Percentiles rank a stretch among this genome's conserved stretches.
These are phyloP conservation scores for Achatina immaculata DNA, from an alignment of 1,140 invertebrate genomes.

Conservation along the genomic window DNA sequence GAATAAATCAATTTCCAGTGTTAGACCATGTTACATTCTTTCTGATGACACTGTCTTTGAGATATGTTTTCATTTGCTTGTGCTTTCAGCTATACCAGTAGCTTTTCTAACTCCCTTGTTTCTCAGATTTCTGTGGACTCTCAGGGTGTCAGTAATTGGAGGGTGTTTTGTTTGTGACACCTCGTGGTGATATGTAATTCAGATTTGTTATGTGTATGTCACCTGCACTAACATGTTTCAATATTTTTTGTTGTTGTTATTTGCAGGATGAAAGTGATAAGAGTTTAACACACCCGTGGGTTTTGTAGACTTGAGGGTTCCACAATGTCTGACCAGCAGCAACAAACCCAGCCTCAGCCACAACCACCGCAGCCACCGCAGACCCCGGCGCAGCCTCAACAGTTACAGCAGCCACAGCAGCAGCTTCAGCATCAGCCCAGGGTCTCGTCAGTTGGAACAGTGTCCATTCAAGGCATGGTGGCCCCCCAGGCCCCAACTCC, in stretches of 20 bases:
- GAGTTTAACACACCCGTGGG: background rate
- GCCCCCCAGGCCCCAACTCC: conserved; percentile 23
- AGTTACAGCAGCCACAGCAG: conserved; percentile 7
- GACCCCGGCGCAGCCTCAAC: conserved; percentile 12
- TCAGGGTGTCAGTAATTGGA: too few relatives aligned
- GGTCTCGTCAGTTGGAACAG: conserved; percentile 15
- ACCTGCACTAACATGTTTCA: too few relatives aligned
- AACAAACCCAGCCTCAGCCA: conserved; percentile 20
- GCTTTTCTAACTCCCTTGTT: too few relatives aligned
- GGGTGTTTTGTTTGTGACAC: too few relatives aligned
- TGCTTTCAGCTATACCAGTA: too few relatives aligned
- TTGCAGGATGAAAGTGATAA: background rate
- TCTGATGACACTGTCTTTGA: too few relatives aligned
- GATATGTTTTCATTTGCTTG: too few relatives aligned
- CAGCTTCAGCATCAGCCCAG: conserved; percentile 34
- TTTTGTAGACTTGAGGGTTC: background rate
- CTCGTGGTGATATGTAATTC: too few relatives aligned
- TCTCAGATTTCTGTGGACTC: too few relatives aligned
- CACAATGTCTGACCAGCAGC: conserved; percentile 11
- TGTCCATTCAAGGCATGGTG: conserved; percentile 26
- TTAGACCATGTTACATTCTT: too few relatives aligned
- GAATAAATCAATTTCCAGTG: too few relatives aligned
- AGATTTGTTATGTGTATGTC: background rate
- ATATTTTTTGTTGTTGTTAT: background rate
- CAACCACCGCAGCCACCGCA: background rate